phyloP scores from a whole-genome alignment of 2,797 vertebrate species.

The Syngnathus acus region DNA sequence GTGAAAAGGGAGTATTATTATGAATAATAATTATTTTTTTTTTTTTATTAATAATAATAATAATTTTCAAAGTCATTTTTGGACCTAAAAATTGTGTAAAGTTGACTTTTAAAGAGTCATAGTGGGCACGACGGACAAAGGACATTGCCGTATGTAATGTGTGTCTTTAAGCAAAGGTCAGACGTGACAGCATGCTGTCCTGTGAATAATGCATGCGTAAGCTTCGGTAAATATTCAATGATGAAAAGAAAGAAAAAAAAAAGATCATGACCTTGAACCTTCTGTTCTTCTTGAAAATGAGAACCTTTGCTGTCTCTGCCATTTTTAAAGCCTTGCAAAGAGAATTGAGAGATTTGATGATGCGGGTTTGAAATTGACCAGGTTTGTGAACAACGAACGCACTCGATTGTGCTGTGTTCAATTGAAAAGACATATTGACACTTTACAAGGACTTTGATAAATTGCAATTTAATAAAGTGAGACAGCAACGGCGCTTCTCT shows the following conservation, averaged over 20 bases:
- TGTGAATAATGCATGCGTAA: not conserved
- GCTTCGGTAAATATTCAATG: not conserved
- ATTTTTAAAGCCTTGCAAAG: not conserved
- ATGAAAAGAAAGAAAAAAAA: not conserved
- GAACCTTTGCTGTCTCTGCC: not conserved
- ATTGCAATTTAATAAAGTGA: slow-evolving; percentile 2
- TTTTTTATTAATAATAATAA: no score
- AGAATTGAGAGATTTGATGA: not conserved
- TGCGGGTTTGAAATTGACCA: not conserved
- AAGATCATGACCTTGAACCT: slow-evolving; percentile 15
- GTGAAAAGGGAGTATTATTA: no score
- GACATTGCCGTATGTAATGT: not conserved
- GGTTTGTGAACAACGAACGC: not conserved
- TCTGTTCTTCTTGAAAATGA: slow-evolving; percentile 34
- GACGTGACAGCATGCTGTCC: not conserved
- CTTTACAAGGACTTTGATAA: not conserved
- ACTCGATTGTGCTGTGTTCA: not conserved
- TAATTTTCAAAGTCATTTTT: not conserved
- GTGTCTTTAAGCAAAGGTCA: not conserved
- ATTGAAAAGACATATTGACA: not conserved
- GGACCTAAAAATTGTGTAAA: not conserved
- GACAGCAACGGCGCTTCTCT: slow-evolving; percentile 30
- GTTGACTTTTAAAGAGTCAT: not conserved
- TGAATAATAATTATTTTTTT: no score
- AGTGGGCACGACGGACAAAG: not conserved